Base-by-base conservation (phyloP, 2,888 invertebrate species). In the Nephrocerus scutellatus region DNA sequence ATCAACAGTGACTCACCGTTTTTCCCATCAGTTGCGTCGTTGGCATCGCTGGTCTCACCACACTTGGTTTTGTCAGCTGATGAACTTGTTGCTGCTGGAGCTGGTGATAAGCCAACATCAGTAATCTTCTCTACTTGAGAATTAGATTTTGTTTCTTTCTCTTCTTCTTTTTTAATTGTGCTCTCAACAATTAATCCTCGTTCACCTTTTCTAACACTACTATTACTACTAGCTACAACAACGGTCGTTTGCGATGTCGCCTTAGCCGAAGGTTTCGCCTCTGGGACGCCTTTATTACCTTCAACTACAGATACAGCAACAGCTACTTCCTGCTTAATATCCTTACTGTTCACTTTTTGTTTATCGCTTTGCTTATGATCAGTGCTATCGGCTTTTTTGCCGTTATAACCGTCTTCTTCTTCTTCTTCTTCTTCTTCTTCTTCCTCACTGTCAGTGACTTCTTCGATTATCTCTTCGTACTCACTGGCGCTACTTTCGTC, bases 1-100 rank as follows among this genome's bases (percentile, higher is more conserved):
- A 80, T 74, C 53, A 80, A 74, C 60, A 79, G 76, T 57, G 79
- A 82, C 83, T 84, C 84, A 83, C 84, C 83, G 72, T 81, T 56
- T 36, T 51, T 53, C 26, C 43, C 54, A 39, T 52, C 54, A 44
- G 48, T 42, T 41, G 46, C 30, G 38, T 41, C 33, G 36, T 39
- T 30, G 24, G n/a, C n/a, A n/a, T n/a, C 28, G 10, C 20, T 20
- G 22, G 29, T 31, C 22, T 33, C 28, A 24, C 14, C 21, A 34
- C 23, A 39, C 23, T 35, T 31, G 33, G 30, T 12, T 16, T 21
- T 24, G 21, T 19, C 12, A 20, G 10, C 20, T 15, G 26, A 7
- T 23, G 24, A 13, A 18, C 12, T 24, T 29, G 20, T 16, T 19
- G 21, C 21, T 39, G 22, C 20, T 30, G 29, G 32, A 20, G 15